Evolutionary conservation across 2,797 vertebrate species (phyloP).

Genomic region (Pipistrellus kuhlii): DNA sequence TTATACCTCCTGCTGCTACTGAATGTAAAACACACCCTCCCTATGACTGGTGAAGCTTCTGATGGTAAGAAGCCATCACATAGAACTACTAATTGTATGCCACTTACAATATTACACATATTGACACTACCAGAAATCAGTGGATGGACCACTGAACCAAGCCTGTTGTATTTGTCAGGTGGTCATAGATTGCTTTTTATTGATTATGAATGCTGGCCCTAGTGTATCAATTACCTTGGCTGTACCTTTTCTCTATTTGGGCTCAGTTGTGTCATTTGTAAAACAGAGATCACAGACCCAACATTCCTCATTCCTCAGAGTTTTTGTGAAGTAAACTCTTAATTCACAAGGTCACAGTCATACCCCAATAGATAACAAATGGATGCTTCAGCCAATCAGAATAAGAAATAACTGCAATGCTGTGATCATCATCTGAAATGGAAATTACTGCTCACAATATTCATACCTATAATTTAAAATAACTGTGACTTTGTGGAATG

Average conservation of each 20-base stretch:
- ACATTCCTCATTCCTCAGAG: background rate
- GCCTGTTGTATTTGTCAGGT: background rate
- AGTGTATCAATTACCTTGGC: background rate
- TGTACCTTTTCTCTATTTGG: background rate
- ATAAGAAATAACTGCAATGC: constrained; percentile 4
- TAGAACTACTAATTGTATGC: background rate
- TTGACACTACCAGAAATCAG: background rate
- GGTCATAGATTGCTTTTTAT: background rate
- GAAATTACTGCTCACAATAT: constrained; percentile 55
- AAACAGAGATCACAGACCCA: constrained; percentile 4
- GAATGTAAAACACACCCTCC: background rate
- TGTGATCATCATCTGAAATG: constrained; percentile 66
- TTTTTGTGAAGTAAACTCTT: constrained; percentile 47
- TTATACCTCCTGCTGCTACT: background rate
- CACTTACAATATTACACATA: background rate
- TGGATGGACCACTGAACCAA: background rate
- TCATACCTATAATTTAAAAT: constrained; percentile 58
- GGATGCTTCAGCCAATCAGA: constrained; percentile 14
- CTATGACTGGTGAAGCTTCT: background rate
- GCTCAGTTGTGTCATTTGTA: constrained; percentile 32
- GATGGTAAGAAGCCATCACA: background rate
- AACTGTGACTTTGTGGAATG: constrained; percentile 17
- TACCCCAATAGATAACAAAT: constrained; percentile 62
- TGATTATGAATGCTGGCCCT: background rate
- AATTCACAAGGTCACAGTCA: constrained; percentile 49